Conservation (phyloP, 2,888 invertebrate genomes). For the Carcina quercana region DNA sequence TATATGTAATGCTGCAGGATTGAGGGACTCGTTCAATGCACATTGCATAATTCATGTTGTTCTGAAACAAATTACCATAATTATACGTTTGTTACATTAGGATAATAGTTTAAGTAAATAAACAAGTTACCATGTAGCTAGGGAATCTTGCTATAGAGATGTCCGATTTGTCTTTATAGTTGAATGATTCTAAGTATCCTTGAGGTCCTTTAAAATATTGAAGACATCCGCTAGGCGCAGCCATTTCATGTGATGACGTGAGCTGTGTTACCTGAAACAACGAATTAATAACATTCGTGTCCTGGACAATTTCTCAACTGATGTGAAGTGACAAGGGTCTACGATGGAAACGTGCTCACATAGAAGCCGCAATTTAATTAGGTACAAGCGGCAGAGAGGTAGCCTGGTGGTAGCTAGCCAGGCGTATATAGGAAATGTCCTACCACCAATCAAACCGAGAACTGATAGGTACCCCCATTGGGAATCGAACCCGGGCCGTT, state of each 20-base stretch:
- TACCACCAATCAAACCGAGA: no score
- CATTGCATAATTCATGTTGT: conserved; percentile 85
- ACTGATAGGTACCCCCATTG: no score
- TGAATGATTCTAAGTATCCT: conserved; percentile 81
- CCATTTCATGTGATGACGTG: conserved; percentile 33
- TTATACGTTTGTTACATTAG: neutral
- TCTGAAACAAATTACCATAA: conserved; percentile 70
- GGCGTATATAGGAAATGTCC: no score
- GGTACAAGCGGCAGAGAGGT: no score
- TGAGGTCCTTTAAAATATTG: conserved; percentile 77
- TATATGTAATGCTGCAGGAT: conserved; percentile 80
- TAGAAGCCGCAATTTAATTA: no score
- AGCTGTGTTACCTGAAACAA: conserved; percentile 59
- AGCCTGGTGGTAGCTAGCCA: no score
- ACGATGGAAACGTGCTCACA: no score
- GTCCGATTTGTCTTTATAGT: conserved; percentile 76
- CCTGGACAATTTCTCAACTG: no score
- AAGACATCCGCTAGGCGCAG: conserved; percentile 76
- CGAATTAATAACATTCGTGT: no score
- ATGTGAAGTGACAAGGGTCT: neutral
- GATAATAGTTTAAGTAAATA: neutral
- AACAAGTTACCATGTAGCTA: conserved; percentile 74
- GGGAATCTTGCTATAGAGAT: conserved; percentile 69
- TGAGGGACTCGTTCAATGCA: conserved; percentile 77
- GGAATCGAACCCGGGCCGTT: no score